Conservation (phyloP, 2,797 vertebrate species). For the Tapera naevia region DNA sequence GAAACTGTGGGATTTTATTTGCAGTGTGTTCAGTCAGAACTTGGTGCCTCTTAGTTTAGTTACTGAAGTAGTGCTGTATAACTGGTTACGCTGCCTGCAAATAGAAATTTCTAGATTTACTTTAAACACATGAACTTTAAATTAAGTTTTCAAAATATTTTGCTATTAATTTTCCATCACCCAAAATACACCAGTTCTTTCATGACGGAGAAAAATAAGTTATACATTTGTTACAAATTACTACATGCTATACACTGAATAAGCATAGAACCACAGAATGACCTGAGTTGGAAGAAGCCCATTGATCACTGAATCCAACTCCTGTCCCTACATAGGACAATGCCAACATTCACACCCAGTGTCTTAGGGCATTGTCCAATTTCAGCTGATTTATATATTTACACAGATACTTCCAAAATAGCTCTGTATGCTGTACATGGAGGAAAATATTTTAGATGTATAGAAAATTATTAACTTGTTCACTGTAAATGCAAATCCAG, state of each 20-base stretch:
- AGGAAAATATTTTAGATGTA: background rate
- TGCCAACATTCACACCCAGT: too few species aligned
- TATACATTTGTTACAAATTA: background rate
- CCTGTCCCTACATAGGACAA: too few species aligned
- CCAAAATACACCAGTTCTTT: background rate
- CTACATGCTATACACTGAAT: rapidly evolving
- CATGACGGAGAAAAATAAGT: background rate
- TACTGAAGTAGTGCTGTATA: background rate
- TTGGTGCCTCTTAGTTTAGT: background rate
- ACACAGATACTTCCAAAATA: background rate
- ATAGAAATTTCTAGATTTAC: background rate
- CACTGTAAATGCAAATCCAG: background rate
- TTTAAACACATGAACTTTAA: background rate
- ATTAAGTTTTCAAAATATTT: background rate
- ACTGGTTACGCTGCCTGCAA: background rate
- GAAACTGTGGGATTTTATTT: background rate
- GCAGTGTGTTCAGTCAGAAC: background rate
- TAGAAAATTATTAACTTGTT: background rate
- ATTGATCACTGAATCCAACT: too few species aligned
- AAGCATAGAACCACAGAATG: background rate
- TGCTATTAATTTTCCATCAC: background rate
- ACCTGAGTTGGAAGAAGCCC: too few species aligned
- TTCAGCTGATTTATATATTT: background rate
- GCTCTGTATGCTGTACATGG: background rate
- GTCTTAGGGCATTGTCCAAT: too few species aligned